phyloP scores from a whole-genome alignment of 2,113 vertebrate species.

The Pseudopipra pipra region DNA sequence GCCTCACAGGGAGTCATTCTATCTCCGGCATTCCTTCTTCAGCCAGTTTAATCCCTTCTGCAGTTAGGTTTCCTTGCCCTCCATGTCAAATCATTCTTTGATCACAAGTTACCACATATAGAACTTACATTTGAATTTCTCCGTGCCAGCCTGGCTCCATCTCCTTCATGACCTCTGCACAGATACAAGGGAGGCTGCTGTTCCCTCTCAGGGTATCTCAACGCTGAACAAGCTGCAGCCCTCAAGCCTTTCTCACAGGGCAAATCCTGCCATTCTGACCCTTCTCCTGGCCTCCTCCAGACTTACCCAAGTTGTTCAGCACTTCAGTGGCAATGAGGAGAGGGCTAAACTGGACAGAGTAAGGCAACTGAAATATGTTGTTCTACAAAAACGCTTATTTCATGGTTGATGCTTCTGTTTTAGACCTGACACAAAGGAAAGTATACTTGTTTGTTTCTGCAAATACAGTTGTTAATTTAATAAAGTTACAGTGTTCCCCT shows the following conservation, averaged over 20 bases:
- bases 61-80: background rate
- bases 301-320: background rate
- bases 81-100: background rate
- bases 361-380: background rate
- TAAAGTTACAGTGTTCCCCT: background rate
- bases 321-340: background rate
- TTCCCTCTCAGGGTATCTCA: background rate
- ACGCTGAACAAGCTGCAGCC: background rate
- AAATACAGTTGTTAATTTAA: background rate
- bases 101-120: background rate
- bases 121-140: background rate
- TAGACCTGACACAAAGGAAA: background rate
- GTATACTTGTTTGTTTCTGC: background rate
- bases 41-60: background rate
- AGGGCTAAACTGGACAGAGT: background rate
- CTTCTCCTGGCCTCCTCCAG: too few species aligned
- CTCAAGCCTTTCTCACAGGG: background rate
- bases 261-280: background rate
- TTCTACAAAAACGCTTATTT: background rate
- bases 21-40: background rate
- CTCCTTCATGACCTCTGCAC: too few species aligned
- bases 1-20: background rate
- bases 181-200: background rate
- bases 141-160: background rate
- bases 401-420: background rate